Evolutionary conservation across 1,140 invertebrate species (phyloP).

Genomic region (Drosophila eugracilis): DNA sequence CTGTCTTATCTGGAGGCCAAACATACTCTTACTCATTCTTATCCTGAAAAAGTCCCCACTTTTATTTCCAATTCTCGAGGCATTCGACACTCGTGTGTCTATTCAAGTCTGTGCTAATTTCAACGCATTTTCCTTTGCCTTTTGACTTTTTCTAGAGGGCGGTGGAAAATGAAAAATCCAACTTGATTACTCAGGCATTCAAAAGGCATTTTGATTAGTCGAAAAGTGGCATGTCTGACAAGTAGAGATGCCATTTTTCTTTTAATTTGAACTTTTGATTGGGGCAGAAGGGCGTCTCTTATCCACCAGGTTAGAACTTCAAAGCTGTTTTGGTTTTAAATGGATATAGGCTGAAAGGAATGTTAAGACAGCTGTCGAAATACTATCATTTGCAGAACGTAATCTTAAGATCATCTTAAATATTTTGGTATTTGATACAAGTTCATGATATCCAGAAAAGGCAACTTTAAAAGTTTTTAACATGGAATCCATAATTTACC

Average conservation of each 20-base stretch:
- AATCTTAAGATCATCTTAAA: too few relatives aligned
- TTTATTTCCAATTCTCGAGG: slow-evolving; percentile 3
- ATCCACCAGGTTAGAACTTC: slow-evolving; percentile 14
- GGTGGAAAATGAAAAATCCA: slow-evolving; percentile 51
- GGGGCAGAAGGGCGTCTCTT: slow-evolving; percentile 7
- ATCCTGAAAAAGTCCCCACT: slow-evolving; percentile 14
- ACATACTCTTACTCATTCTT: slow-evolving; percentile 16
- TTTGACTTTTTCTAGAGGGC: slow-evolving; percentile 5
- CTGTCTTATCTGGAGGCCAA: slow-evolving; percentile 64
- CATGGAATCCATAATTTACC: too few relatives aligned
- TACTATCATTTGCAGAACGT: too few relatives aligned
- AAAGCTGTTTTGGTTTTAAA: slow-evolving; percentile 7
- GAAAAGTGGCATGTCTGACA: slow-evolving; percentile 61
- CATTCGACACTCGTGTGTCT: slow-evolving; percentile 63
- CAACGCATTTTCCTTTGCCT: slow-evolving; percentile 60
- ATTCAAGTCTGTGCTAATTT: slow-evolving; percentile 81
- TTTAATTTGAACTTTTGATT: slow-evolving; percentile 65
- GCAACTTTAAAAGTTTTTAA: too few relatives aligned
- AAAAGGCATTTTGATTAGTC: slow-evolving; percentile 81
- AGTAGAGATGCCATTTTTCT: slow-evolving; percentile 52
- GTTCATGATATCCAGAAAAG: too few relatives aligned
- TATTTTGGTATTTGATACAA: too few relatives aligned
- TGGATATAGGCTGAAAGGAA: background rate
- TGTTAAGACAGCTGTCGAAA: too few relatives aligned
- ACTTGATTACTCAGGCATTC: slow-evolving; percentile 76